phyloP scores from a whole-genome alignment of 1,140 invertebrate species.

The Drosophila dunni region DNA sequence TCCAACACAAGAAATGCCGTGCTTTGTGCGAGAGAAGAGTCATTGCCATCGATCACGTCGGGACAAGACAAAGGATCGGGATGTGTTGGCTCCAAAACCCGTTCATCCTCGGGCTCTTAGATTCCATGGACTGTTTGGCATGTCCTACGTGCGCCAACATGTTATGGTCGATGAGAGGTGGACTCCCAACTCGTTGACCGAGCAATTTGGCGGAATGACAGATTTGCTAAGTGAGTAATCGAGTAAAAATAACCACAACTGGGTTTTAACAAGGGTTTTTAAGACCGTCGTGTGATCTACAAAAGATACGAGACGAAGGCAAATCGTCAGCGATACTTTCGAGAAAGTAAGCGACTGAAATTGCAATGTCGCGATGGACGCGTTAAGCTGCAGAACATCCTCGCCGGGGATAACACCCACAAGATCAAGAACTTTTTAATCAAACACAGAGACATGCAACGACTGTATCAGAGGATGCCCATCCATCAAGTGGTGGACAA shows the following conservation, averaged over 20 bases:
- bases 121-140: constrained; percentile 77
- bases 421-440: constrained; percentile 72
- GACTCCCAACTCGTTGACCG: constrained; percentile 68
- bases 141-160: constrained; percentile 68
- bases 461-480: constrained; percentile 79
- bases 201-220: constrained; percentile 75
- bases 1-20: constrained; percentile 50
- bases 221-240: constrained; percentile 69
- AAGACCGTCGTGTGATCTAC: constrained; percentile 68
- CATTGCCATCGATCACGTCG: constrained; percentile 22
- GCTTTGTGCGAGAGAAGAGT: constrained; percentile 53
- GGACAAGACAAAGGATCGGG: constrained; percentile 46
- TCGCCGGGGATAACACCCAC: constrained; percentile 62
- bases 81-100: constrained; percentile 67
- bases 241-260: no score
- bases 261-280: background rate
- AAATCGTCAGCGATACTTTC: constrained; percentile 59
- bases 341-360: constrained; percentile 63
- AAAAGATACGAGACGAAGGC: constrained; percentile 68
- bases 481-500: constrained; percentile 76
- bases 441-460: constrained; percentile 76
- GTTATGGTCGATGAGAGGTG: constrained; percentile 74
- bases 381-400: constrained; percentile 68
- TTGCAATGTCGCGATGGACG: constrained; percentile 76
- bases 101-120: constrained; percentile 71